These are phyloP conservation scores for Cottus gobio DNA, from an alignment of 2,113 vertebrate genomes.

Conservation along the genomic window DNA sequence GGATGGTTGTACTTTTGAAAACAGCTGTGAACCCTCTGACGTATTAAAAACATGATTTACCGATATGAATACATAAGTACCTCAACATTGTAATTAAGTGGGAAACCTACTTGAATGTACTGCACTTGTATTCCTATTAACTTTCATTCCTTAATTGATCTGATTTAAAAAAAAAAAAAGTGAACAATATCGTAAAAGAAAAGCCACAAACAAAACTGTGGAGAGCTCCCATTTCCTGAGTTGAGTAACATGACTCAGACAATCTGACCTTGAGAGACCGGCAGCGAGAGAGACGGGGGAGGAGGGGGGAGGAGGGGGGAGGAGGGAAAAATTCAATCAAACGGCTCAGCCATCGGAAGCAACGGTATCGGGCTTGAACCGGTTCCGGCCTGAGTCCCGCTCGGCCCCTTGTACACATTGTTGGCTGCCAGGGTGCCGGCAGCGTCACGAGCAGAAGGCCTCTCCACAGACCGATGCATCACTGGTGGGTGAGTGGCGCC, in stretches of 20 bases:
- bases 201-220: no score
- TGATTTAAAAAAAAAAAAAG: no score
- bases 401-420: slow-evolving; percentile 6
- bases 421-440: slow-evolving; percentile 46
- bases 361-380: slow-evolving; percentile 19
- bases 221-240: no score
- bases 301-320: not conserved
- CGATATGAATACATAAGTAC: no score
- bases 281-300: not conserved
- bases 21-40: not conserved
- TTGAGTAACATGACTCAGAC: slow-evolving; percentile 53
- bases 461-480: not conserved
- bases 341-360: slow-evolving; percentile 17
- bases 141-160: no score
- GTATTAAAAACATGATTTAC: no score
- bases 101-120: no score
- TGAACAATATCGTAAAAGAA: no score
- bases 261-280: slow-evolving; percentile 59
- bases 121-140: no score
- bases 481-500: slow-evolving; percentile 12
- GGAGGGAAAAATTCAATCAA: slow-evolving; percentile 21
- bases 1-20: not conserved
- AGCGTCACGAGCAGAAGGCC: slow-evolving; percentile 41
- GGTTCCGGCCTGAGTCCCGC: slow-evolving; percentile 18
- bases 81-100: no score